Percentiles rank a stretch among this genome's conserved stretches.
phyloP scores from a whole-genome alignment of 1,140 invertebrate genomes.

The Spodoptera litura region DNA sequence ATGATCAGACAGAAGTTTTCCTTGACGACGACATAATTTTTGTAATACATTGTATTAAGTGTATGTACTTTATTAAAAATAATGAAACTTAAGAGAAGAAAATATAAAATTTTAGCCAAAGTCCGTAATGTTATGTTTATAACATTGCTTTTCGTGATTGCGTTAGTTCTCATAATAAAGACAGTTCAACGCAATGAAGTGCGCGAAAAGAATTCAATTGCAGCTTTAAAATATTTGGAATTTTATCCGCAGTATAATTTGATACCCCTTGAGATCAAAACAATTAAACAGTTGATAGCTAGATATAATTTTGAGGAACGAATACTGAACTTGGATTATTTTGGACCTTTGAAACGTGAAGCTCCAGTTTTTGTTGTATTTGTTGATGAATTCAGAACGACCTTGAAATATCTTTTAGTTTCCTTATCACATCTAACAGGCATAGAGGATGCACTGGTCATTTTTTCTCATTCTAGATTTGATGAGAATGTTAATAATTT shows the following conservation, averaged over 20 bases:
- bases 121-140: too few species aligned
- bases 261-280: constrained; percentile 6
- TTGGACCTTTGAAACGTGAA: constrained; percentile 54
- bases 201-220: too few species aligned
- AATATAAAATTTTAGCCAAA: too few species aligned
- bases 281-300: constrained; percentile 48
- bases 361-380: constrained; percentile 61
- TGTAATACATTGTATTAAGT: too few species aligned
- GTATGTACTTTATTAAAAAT: too few species aligned
- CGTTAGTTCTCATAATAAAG: too few species aligned
- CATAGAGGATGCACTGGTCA: constrained; percentile 61
- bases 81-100: too few species aligned
- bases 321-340: constrained; percentile 60
- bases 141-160: too few species aligned
- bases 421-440: constrained; percentile 61
- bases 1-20: too few species aligned
- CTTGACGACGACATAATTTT: too few species aligned
- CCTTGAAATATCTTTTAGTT: constrained; percentile 62
- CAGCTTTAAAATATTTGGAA: constrained; percentile 43
- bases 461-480: constrained; percentile 67
- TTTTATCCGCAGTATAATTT: neutral
- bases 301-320: constrained; percentile 56
- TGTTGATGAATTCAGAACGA: constrained; percentile 53
- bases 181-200: too few species aligned
- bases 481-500: constrained; percentile 60